phyloP scores from a whole-genome alignment of 2,888 invertebrate genomes.

The Coleophora deauratella region DNA sequence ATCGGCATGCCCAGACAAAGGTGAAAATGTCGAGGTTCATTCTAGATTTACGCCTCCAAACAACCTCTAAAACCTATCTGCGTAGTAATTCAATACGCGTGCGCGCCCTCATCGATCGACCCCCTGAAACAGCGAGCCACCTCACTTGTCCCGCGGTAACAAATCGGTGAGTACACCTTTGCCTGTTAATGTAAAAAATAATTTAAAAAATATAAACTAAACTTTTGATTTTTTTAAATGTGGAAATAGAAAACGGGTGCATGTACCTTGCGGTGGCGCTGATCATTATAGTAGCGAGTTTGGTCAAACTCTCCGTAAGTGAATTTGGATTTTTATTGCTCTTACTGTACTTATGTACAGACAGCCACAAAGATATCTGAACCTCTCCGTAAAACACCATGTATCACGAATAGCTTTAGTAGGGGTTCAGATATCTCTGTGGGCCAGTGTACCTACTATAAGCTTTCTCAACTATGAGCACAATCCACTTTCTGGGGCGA shows the following conservation, averaged over 20 bases:
- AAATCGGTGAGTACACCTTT: conserved; percentile 51
- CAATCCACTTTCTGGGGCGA: too few relatives aligned
- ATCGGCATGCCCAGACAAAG: too few relatives aligned
- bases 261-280: conserved; percentile 70
- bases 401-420: too few relatives aligned
- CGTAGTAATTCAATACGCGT: conserved; percentile 30
- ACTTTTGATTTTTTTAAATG: conserved; percentile 10
- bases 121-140: conserved; percentile 5
- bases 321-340: conserved; percentile 5
- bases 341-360: too few relatives aligned
- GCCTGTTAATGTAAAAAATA: not conserved
- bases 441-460: too few relatives aligned
- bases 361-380: too few relatives aligned
- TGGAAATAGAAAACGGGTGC: conserved; percentile 26
- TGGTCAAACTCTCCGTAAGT: conserved; percentile 67
- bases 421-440: too few relatives aligned
- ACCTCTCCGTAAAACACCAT: too few relatives aligned
- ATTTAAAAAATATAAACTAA: conserved; percentile 23
- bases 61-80: not conserved
- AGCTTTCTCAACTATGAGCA: too few relatives aligned
- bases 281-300: conserved; percentile 64
- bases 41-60: too few relatives aligned
- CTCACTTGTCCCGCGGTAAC: conserved; percentile 47
- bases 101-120: conserved; percentile 47
- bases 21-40: not conserved